Evolutionary conservation across 2,797 vertebrate genomes (phyloP), one percentile per base, ranked within the genome.

Genomic region (Rhodeus uyekii): DNA sequence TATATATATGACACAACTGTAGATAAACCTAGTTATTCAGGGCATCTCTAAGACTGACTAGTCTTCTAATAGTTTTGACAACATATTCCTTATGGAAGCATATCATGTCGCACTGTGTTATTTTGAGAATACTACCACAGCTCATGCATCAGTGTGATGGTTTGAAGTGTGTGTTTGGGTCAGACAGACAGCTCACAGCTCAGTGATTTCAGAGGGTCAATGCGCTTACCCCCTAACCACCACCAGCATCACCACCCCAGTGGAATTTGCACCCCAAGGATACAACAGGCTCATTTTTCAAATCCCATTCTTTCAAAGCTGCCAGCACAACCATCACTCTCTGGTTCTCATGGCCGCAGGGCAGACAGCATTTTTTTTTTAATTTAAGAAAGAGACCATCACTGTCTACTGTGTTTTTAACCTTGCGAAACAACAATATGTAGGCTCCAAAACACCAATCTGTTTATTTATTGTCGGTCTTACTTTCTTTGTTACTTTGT

Each of bases 251-350:
- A 89, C 90, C 90, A 90, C 88, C 77, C 88, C 90, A 84, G 61
- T 91, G 93, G 94, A 94, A 94, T 95, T 91, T 90, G 90, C 87
- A 89, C 91, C 94, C 93, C 91, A 86, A 86, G 92, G 93, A 93
- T 90, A 94, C 90, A 91, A 92, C 88, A 90, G 90, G 89, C 92
- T 92, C 91, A 89, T 93, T 94, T 90, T 86, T 88, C 91, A 92
- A 92, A 91, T 85, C 85, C 81, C 65, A 84, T 81, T 86, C 90
- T 86, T 90, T 90, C 90, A 89, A 76, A 85, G 72, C 85, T 84
- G 84, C 85, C 82, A 85, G 78, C 73, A 84, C 50, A 44, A 89
- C 86, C 92, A 88, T 92, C 89, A 90, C 91, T 90, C 88, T 93
- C 93, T 93, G 90, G 92, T 93, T 92, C 93, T 91, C 91, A 74